Evolutionary conservation across 64 coral and sea anemone genomes (phyloP), one percentile per base, ranked within the genome.

Genomic region (Porites australiensis): DNA sequence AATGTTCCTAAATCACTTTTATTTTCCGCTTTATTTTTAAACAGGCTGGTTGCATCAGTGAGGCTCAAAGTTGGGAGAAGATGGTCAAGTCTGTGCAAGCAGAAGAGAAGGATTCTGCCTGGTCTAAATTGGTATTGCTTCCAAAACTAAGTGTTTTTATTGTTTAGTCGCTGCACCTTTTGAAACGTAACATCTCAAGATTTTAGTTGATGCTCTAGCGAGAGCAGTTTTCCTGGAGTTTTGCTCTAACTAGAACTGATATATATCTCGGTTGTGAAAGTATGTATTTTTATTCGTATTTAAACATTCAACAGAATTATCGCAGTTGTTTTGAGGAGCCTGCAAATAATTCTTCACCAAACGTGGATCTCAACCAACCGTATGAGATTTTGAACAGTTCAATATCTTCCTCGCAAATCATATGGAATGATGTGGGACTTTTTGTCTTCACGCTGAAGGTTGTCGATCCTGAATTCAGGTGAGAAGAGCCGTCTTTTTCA

Each of bases 371-470:
- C 57, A 44, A 96, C 90, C 11, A 52, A 77, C 74, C 75, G 74
- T 96, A 96, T 20, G 87, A 96, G 90, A 82, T 96, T 37, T 23
- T 91, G 19, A 96, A 96, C 92, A 94, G 59, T 19, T 90, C 88
- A 59, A 92, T 72, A 68, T 88, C 82, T 48, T 75, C 90, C 2
- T 70, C 81, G 15, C 64, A 89, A 63, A 8, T 96, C 18, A 14
- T 58, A 47, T 96, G 95, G 95, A 22, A 74, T 71, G 77, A 58
- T 76, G 77, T 27, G 15, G 95, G 95, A 63, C 50, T 93, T 22
- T 94, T 81, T 86, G 71, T 94, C 50, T 94, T 96, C 65, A 89
- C 73, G 16, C 81, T 96, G 8, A 92, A 84, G 76, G 90, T 92
- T 13, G 27, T 82, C 43, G 55, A 88, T 63, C 68, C 58, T 46